Base-by-base conservation (phyloP, 2,888 invertebrate species). In the Helicoverpa assulta region DNA sequence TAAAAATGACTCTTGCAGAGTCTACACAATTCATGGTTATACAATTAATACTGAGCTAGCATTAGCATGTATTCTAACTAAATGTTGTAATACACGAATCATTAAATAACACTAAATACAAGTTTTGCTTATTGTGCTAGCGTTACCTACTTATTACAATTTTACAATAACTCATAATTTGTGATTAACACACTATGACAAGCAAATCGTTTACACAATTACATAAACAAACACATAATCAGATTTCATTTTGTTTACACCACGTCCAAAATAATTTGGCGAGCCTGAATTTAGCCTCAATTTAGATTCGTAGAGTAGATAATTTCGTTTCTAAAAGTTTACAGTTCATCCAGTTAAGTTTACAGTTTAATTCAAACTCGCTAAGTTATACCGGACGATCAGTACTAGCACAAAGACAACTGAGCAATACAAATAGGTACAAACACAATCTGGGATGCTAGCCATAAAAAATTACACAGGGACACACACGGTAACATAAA, bases 381-480 rank as follows among this genome's bases (percentile, higher is more conserved):
- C 29, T 29, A 29, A 21, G 21, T 21, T 21, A 21, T 21, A 21
- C 21, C 21, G 21, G 21, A 21, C 21, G 1, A 2, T 2, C 21
- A 21, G 21, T 7, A 40, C 40, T 40, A 12, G 40, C 40, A 40
- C 14, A 57, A 21, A 73, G 29, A 57, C 26, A 57, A 29, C 14
- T 19, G 0, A 40, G 14, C n/a, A 62, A 47, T 33, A 21, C 33
- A 33, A 18, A 65, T 21, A 26, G 26, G 26, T 47, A 63, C 10
- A 55, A 37, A 12, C 37, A 37, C 10, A 37, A 10, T 63, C n/a
- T 0, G 71, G 78, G 29, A 62, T 59, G 19, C 73, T 75, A 75
- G 75, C 75, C 66, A 60, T 52, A 63, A 70, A 33, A 62, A 60
- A 62, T 16, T 54, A 71, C 72, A 61, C 47, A 16, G 37, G 73